Base-by-base conservation (phyloP, 2,113 vertebrate genomes). In the Tetrax tetrax region DNA sequence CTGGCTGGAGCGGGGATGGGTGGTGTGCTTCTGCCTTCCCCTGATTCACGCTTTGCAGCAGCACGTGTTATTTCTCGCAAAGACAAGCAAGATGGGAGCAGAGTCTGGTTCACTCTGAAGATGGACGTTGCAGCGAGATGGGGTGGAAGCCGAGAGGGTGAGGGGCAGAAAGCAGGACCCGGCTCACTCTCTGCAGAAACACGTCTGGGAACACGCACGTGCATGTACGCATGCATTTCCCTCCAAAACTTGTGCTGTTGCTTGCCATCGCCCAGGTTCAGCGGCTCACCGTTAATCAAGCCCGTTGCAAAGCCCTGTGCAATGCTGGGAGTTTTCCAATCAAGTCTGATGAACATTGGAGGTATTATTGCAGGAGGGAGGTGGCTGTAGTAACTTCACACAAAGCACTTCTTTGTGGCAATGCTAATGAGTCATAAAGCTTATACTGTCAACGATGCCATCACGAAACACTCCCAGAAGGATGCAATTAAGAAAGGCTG, bases 171-270 rank as follows among this genome's bases (percentile, higher is more conserved):
- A 47, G 60, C 47, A 68, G 65, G 21, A 22, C 18, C 37, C 51
- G 29, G 8, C 27, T 54, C n/a, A 2, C 22, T 7, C 21, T 21
- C 66, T 76, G 60, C 50, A 50, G 65, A 35, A 8, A 38, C 61
- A 23, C 2, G 0, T 4, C 21, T 23, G 14, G 22, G 25, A 53
- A 53, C 1, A 6, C 14, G 24, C 37, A 17, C 57, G 28, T 60
- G 31, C 13, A 2, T 6, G 9, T 12, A 41, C 24, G 15, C 17
- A 28, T 0, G 0, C 1, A 1, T 13, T 37, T 38, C 43, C 56
- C 54, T 70, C 56, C 37, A 31, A 22, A 35, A 13, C 5, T n/a
- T 6, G 6, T 27, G 41, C 24, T 72, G 28, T 7, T 68, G 25
- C 8, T 43, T 64, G 31, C 31, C 29, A 4, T 7, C 37, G 37